Conservation (phyloP, 2,888 invertebrate genomes). For the Cosmia pyralina region DNA sequence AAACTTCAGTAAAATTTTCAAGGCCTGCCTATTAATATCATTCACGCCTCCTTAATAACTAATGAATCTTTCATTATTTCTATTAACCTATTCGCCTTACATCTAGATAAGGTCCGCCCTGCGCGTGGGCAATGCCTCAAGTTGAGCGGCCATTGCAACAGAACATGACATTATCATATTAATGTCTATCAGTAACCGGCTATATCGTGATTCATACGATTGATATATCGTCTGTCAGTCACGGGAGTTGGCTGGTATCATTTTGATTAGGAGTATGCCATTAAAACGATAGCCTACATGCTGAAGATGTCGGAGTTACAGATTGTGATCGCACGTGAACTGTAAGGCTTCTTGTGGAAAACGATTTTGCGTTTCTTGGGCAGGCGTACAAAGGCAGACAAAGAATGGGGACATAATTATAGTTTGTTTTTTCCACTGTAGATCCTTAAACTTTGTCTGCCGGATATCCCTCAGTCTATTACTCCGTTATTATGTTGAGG, state of each 20-base stretch:
- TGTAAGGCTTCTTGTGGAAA: too few species aligned
- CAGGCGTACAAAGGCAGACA: too few species aligned
- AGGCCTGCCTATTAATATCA: slow-evolving; percentile 12
- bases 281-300: too few species aligned
- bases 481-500: too few species aligned
- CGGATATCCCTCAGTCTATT: too few species aligned
- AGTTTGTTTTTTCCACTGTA: too few species aligned
- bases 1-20: neutral
- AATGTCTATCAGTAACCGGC: slow-evolving; percentile 41
- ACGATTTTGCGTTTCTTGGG: too few species aligned
- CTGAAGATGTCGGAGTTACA: too few species aligned
- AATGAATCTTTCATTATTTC: slow-evolving; percentile 23
- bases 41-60: slow-evolving; percentile 2
- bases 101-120: slow-evolving; percentile 47
- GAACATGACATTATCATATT: slow-evolving; percentile 61
- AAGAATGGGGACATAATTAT: too few species aligned
- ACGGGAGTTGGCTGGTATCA: neutral
- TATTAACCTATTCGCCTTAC: slow-evolving; percentile 17
- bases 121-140: slow-evolving; percentile 55
- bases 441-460: too few species aligned
- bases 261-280: neutral
- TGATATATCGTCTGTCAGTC: slow-evolving; percentile 2
- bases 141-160: slow-evolving; percentile 48
- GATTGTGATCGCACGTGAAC: too few species aligned
- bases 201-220: slow-evolving; percentile 44